Base-by-base conservation (phyloP, 2,113 vertebrate species). In the Macaca nemestrina region DNA sequence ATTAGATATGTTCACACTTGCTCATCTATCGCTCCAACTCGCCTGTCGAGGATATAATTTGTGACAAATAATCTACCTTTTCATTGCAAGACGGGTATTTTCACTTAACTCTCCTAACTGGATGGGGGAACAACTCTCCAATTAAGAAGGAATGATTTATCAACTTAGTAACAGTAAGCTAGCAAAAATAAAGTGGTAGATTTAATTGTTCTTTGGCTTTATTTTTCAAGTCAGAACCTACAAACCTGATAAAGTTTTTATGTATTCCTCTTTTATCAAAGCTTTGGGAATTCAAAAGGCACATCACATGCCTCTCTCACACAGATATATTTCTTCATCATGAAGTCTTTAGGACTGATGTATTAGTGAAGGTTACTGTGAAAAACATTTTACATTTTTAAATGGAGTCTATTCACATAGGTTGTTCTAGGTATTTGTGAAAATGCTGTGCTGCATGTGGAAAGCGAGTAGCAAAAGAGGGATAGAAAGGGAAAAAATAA, bases 121-220 rank as follows among this genome's bases (percentile, higher is more conserved):
- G 6, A 38, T 80, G 30, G 12, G 50, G 23, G 5, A 68, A 18
- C 2, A 64, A 27, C 9, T 40, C 38, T 11, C 30, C 48, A 25
- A 43, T 84, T 72, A 40, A n/a, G 83, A 80, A 88, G 10, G 50
- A 88, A 50, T 5, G 83, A 75, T 84, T 88, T n/a, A 88, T 30
- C 67, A 67, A 81, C 30, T 52, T 23, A 35, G 23, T 52, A 40
- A 20, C n/a, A 45, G 48, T 22, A 50, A 64, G 83, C 3, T 68
- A 80, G 52, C 5, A 35, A 30, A 67, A 88, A 3, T 6, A 59
- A 75, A 84, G 22, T 23, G 1, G 38, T 61, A 79, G n/a, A 59
- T 52, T 91, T 67, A 80, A 79, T 10, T 16, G 12, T 38, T 30
- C 50, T 67, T 59, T 38, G 13, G 68, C 17, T 59, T 67, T 22